Base-by-base conservation (phyloP, 2,113 vertebrate genomes). In the Willisornis vidua region DNA sequence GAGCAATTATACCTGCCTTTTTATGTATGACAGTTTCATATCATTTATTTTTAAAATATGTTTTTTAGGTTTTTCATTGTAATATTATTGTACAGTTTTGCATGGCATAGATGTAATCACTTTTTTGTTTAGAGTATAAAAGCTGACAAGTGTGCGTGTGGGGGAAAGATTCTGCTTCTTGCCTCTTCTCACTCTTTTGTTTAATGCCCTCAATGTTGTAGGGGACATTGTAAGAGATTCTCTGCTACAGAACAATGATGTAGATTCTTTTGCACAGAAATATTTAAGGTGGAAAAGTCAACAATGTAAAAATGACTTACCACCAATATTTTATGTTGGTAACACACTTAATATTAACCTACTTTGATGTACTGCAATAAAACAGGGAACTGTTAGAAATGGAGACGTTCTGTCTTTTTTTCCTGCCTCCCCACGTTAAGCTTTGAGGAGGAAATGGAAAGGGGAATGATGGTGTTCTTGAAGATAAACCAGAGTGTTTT, bases 61-160 rank as follows among this genome's bases (percentile, higher is more conserved):
- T 98, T 98, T 98, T 98, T 98, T 98, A 98, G 98, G 96, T 98
- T 97, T 98, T 97, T 97, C 97, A 98, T 98, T 99, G 98, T 99
- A 99, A 99, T 98, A 99, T 99, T 99, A 98, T 95, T 99, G 99
- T 99, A 99, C 99, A 99, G 99, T 99, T 99, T 99, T 99, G 99
- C 99, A 99, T 99, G 99, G 98, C 98, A 98, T 99, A 98, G 98
- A 98, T 99, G 99, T 99, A 99, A 99, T 99, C 98, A 99, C 98
- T 99, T 98, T 98, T 97, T 98, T 97, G 97, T 97, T 98, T 97
- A 97, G 97, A 97, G 95, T 97, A 96, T 97, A 97, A 97, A 97
- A 97, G 97, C 98, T 98, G 97, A 98, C 96, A 97, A 95, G 90
- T 95, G 86, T 93, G 95, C 58, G 94, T 96, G 85, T 85, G 96